These are phyloP conservation scores for Heliocidaris erythrogramma DNA, from an alignment of 35 echinoderm and acorn worm species.

Conservation along the genomic window DNA sequence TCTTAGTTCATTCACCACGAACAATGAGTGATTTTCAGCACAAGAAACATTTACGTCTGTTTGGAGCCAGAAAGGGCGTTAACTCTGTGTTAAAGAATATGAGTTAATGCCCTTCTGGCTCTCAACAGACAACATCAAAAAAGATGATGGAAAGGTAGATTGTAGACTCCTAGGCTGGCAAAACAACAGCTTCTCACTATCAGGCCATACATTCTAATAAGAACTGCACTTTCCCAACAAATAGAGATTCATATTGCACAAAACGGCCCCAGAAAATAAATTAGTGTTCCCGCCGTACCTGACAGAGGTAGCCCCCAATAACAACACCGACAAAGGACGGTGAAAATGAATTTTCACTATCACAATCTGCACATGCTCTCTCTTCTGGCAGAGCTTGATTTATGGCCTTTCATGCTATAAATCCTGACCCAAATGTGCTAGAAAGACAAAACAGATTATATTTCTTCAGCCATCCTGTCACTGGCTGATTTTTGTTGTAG, in stretches of 20 bases:
- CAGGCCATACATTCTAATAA: neutral
- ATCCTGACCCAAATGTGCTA: neutral
- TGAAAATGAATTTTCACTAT: neutral
- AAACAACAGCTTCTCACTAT: neutral
- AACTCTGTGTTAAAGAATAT: too few relatives aligned
- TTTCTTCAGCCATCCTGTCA: too few relatives aligned
- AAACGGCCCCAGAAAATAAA: neutral
- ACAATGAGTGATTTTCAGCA: neutral
- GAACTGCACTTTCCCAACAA: neutral
- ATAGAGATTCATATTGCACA: neutral
- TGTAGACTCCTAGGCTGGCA: neutral
- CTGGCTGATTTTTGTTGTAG: too few relatives aligned
- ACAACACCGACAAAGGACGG: neutral
- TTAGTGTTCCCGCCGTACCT: neutral
- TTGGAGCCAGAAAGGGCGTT: too few relatives aligned
- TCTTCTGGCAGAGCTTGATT: neutral
- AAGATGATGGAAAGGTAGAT: too few relatives aligned
- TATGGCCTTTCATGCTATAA: neutral
- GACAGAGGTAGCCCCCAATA: neutral
- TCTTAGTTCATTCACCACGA: neutral
- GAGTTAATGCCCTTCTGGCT: too few relatives aligned
- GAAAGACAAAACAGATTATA: neutral
- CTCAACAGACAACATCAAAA: neutral
- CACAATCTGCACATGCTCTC: neutral
- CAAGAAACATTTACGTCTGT: neutral